phyloP scores from a whole-genome alignment of 23 tunicate genomes.

The Corella eumyota region DNA sequence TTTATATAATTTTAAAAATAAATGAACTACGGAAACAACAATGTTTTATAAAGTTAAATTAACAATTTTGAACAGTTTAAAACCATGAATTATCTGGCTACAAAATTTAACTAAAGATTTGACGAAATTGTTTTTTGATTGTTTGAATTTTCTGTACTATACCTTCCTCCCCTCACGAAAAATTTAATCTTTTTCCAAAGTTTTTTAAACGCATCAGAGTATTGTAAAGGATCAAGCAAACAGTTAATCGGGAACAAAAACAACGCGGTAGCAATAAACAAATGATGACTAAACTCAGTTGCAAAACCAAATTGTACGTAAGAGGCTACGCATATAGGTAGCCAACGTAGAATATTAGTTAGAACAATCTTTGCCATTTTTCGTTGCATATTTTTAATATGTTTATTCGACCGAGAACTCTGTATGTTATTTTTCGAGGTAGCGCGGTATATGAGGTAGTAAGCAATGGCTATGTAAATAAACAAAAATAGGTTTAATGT shows the following conservation, averaged over 20 bases:
- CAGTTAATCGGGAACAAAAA: constrained; percentile 45
- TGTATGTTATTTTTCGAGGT: constrained; percentile 1
- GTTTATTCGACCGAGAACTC: constrained; percentile 4
- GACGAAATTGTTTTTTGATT: too few species aligned
- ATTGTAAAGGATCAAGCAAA: constrained; percentile 28
- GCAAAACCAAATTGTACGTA: constrained; percentile 1
- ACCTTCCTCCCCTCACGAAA: too few species aligned
- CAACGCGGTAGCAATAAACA: constrained; percentile 29
- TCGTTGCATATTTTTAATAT: constrained; percentile 15
- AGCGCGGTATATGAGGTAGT: constrained; percentile 24
- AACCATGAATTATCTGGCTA: too few species aligned
- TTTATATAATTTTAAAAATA: too few species aligned
- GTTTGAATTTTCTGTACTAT: too few species aligned
- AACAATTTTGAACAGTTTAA: too few species aligned
- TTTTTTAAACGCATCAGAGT: constrained; percentile 25
- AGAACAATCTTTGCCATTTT: constrained; percentile 15
- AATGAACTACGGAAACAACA: too few species aligned
- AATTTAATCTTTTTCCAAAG: constrained; percentile 14
- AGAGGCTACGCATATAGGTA: constrained; percentile 30
- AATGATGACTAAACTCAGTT: not conserved
- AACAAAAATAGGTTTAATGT: constrained; percentile 32
- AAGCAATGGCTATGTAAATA: constrained; percentile 35
- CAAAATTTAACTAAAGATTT: too few species aligned
- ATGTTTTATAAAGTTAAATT: too few species aligned
- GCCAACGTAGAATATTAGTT: constrained; percentile 23